Percentiles rank a stretch among this genome's conserved stretches.
These are phyloP conservation scores for Agrilus planipennis DNA, from an alignment of 1,140 invertebrate species.

Conservation along the genomic window DNA sequence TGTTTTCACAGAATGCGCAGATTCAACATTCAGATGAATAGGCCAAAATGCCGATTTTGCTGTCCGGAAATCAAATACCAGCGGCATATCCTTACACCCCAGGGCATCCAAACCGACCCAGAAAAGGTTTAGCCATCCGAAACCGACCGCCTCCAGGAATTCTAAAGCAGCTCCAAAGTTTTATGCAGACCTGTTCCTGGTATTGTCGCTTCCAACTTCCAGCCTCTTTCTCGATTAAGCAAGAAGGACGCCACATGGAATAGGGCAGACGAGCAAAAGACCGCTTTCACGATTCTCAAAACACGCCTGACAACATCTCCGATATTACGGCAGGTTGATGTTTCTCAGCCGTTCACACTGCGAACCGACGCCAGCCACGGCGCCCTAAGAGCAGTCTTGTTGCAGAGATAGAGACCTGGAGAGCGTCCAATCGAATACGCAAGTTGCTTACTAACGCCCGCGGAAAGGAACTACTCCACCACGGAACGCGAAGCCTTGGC, in stretches of 20 bases:
- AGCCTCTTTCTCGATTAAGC: slow-evolving; percentile 11
- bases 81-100: not conserved
- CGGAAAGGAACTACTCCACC: slow-evolving; percentile 30
- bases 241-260: slow-evolving; percentile 13
- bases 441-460: slow-evolving; percentile 16
- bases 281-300: slow-evolving; percentile 15
- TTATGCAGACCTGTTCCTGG: slow-evolving; percentile 5
- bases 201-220: slow-evolving; percentile 10
- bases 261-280: slow-evolving; percentile 10
- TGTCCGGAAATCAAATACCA: not conserved
- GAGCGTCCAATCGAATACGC: slow-evolving; percentile 35
- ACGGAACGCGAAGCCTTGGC: slow-evolving; percentile 33
- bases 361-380: slow-evolving; percentile 2
- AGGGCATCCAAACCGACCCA: not conserved
- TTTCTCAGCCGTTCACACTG: not conserved
- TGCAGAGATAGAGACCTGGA: not conserved
- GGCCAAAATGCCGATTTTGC: not conserved
- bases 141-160: not conserved
- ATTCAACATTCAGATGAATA: not conserved
- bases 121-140: slow-evolving; percentile 3
- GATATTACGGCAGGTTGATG: slow-evolving; percentile 9
- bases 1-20: not conserved
- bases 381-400: not conserved
- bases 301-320: slow-evolving; percentile 11
- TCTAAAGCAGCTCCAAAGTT: not conserved